Base-by-base conservation (phyloP, 2,113 vertebrate species). In the Chloroceryle aenea region DNA sequence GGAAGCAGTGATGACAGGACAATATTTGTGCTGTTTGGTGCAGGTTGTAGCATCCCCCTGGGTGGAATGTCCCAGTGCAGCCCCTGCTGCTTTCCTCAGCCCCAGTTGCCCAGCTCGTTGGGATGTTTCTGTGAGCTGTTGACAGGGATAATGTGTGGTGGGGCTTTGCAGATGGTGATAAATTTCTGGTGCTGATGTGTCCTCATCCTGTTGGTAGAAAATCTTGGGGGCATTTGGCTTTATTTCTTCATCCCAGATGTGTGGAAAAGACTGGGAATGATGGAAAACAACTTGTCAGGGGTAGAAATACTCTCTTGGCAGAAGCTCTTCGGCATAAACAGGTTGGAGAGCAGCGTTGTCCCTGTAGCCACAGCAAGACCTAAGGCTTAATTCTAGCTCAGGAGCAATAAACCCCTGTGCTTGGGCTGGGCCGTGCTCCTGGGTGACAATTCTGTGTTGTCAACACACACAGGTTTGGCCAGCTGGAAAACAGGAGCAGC, bases 401-500 rank as follows among this genome's bases (percentile, higher is more conserved):
- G 69, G 72, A 61, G 47, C 29, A 40, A 1, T 19, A 9, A 45
- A 53, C 6, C 83, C 23, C 1, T 0, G 16, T 59, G 61, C 77
- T 64, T 0, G 1, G 89, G 27, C 75, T 34, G 77, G 4, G 14
- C 30, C 55, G 32, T 86, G 73, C 56, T 92, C 72, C 42, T 80
- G 53, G 40, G 7, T 63, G 45, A 27, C 4, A 12, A 52, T 63
- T n/a, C 48, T 12, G 14, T 16, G 21, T n/a, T 91, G 83, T 63
- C 84, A 89, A 27, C 87, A 58, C 91, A 68, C 73, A 4, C 0
- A 68, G 86, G 13, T 66, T 77, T 66, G 76, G 88, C 90, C 94
- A 93, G 89, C 94, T 95, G 96, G 92, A 52, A 55, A 89, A 12
- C 55, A 30, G 78, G 68, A 89, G 38, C 64, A 26, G 50, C 26